phyloP scores from a whole-genome alignment of 2,888 invertebrate genomes.

The Glyphotaelius pellucidus region DNA sequence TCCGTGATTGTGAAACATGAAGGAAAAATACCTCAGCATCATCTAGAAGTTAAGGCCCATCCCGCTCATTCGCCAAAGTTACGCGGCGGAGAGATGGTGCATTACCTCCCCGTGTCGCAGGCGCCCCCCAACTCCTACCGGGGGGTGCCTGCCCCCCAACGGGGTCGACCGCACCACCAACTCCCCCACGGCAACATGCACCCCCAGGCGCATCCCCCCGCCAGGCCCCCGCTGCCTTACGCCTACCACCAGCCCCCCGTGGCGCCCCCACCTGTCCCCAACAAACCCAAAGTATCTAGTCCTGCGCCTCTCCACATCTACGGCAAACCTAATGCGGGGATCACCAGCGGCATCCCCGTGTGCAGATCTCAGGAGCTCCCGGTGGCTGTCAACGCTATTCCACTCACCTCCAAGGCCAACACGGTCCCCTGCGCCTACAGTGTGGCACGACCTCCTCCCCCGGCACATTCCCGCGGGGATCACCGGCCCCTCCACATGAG shows the following conservation, averaged over 20 bases:
- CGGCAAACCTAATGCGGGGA: constrained; percentile 79
- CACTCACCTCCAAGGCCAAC: constrained; percentile 79
- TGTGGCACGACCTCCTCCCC: constrained; percentile 74
- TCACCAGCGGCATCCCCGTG: constrained; percentile 78
- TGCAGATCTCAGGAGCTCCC: constrained; percentile 72
- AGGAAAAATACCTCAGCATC: constrained; percentile 79
- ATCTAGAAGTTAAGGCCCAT: constrained; percentile 78
- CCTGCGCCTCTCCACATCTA: constrained; percentile 88
- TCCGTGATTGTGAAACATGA: constrained; percentile 90
- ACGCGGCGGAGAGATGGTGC: constrained; percentile 75
- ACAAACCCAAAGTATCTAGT: constrained; percentile 84
- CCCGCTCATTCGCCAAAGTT: constrained; percentile 79
- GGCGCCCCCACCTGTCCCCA: constrained; percentile 75
- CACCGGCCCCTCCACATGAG: constrained; percentile 70
- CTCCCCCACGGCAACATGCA: constrained; percentile 67
- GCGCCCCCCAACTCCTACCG: constrained; percentile 72
- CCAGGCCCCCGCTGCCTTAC: constrained; percentile 68
- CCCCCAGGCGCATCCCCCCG: constrained; percentile 66
- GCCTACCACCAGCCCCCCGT: constrained; percentile 74
- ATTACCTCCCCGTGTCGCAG: constrained; percentile 77
- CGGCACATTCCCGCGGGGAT: constrained; percentile 68
- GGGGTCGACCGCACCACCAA: constrained; percentile 68
- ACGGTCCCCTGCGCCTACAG: constrained; percentile 74
- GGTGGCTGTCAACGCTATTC: constrained; percentile 73
- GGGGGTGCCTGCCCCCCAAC: constrained; percentile 70